phyloP scores from a whole-genome alignment of 92 coral and sea anemone species.

The Palythoa grandis region DNA sequence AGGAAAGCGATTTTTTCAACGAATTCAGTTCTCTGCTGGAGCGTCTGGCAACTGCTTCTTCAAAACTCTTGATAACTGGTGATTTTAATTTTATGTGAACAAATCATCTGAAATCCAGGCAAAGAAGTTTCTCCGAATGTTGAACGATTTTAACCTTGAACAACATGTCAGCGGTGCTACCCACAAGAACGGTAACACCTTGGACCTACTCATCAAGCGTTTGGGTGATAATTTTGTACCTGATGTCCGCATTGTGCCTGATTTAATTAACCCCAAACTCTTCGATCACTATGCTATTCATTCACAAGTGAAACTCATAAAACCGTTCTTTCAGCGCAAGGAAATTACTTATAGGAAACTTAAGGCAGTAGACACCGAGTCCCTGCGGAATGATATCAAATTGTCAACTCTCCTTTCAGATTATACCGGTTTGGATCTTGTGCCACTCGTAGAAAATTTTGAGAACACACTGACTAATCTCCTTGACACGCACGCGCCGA shows the following conservation, averaged over 20 bases:
- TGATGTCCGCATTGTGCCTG: no score
- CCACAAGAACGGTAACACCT: constrained; percentile 42
- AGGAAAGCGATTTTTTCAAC: constrained; percentile 9
- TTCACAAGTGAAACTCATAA: background rate
- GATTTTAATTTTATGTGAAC: constrained; percentile 31
- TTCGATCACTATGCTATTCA: no score
- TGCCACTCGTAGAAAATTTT: constrained; percentile 15
- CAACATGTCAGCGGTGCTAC: constrained; percentile 24
- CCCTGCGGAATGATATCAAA: constrained; percentile 32
- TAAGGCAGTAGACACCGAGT: constrained; percentile 27
- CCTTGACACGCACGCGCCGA: constrained; percentile 36
- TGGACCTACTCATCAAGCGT: constrained; percentile 45
- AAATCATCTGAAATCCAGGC: background rate
- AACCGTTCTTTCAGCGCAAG: constrained; percentile 12
- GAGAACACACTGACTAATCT: constrained; percentile 37
- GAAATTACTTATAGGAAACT: constrained; percentile 34
- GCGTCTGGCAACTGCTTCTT: constrained; percentile 5
- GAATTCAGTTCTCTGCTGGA: background rate
- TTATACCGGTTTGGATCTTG: constrained; percentile 4
- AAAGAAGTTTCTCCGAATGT: constrained; percentile 19
- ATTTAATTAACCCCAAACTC: constrained; percentile 1
- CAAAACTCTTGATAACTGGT: constrained; percentile 13
- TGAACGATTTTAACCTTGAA: background rate
- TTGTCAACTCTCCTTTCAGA: background rate
- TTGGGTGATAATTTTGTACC: no score